A percentile compares a stretch with the other conserved stretches of the same genome.
Conservation (phyloP, 1,140 invertebrate genomes). For the Condylostylus longicornis region DNA sequence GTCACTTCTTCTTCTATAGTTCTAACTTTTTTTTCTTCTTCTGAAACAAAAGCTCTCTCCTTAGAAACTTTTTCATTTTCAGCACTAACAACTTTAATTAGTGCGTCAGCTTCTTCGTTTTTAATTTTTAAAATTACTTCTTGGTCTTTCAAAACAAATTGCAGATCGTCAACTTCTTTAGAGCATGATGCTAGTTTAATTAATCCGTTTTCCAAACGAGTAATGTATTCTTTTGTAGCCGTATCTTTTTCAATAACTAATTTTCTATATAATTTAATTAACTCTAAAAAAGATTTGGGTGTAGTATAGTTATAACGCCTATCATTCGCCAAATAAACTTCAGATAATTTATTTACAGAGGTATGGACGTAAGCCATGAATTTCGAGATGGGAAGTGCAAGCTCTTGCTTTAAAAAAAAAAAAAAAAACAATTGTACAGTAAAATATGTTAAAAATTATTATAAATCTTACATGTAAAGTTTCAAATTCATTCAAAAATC, state of each 20-base stretch:
- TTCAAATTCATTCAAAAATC: slow-evolving; percentile 64
- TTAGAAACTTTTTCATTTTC: slow-evolving; percentile 81
- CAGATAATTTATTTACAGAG: slow-evolving; percentile 74
- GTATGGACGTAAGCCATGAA: slow-evolving; percentile 88
- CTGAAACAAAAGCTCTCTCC: slow-evolving; percentile 64
- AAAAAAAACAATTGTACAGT: no score
- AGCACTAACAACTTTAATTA: slow-evolving; percentile 76
- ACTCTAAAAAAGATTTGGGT: slow-evolving; percentile 90
- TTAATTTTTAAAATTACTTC: slow-evolving; percentile 77
- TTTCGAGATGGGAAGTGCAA: slow-evolving; percentile 51
- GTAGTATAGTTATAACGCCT: slow-evolving; percentile 91
- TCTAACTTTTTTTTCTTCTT: slow-evolving; percentile 81
- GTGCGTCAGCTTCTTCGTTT: slow-evolving; percentile 75
- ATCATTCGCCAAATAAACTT: slow-evolving; percentile 69
- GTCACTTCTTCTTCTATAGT: slow-evolving; percentile 76
- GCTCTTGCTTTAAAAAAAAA: slow-evolving; percentile 29
- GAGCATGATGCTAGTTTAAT: slow-evolving; percentile 71
- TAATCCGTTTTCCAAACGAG: slow-evolving; percentile 71
- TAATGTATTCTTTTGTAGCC: slow-evolving; percentile 65
- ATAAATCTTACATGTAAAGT: slow-evolving; percentile 52
- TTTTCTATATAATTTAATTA: slow-evolving; percentile 76
- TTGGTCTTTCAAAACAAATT: slow-evolving; percentile 66
- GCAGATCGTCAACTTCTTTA: slow-evolving; percentile 51
- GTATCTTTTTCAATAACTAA: slow-evolving; percentile 59
- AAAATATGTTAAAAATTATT: slow-evolving; percentile 22